These are phyloP conservation scores for Podabrus alpinus DNA, from an alignment of 2,888 invertebrate species.

Conservation along the genomic window DNA sequence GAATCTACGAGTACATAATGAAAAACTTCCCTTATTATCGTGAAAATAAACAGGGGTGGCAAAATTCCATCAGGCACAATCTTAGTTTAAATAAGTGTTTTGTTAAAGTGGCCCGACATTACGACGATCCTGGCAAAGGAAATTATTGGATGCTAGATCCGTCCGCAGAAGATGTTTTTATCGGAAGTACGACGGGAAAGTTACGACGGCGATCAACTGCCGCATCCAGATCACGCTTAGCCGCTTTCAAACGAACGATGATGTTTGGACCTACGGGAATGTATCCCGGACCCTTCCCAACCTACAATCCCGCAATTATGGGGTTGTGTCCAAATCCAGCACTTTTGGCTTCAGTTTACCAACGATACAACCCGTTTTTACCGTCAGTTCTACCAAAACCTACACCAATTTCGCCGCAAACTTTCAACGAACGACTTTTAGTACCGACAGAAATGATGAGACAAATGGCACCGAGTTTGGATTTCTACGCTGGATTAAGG, in stretches of 20 bases:
- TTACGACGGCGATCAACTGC: constrained; percentile 88
- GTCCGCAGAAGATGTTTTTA: constrained; percentile 96
- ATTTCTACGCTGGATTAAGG: constrained; percentile 58
- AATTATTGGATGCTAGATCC: constrained; percentile 99
- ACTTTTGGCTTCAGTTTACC: constrained; percentile 67
- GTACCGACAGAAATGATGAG: constrained; percentile 52
- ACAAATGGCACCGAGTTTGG: constrained; percentile 58
- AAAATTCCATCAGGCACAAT: constrained; percentile 98
- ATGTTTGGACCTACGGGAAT: constrained; percentile 64
- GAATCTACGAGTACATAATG: constrained; percentile 99
- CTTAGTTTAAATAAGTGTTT: constrained; percentile 97
- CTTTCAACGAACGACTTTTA: constrained; percentile 53
- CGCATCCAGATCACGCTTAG: constrained; percentile 84
- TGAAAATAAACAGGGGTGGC: constrained; percentile 99
- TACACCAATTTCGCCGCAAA: constrained; percentile 58
- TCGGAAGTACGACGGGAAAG: constrained; percentile 97
- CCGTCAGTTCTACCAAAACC: constrained; percentile 57
- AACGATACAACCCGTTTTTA: constrained; percentile 65
- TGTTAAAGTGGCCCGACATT: constrained; percentile 94
- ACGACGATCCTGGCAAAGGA: constrained; percentile 99
- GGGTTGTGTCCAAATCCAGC: constrained; percentile 63
- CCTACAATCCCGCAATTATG: constrained; percentile 57
- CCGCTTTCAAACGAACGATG: constrained; percentile 84
- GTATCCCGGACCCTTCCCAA: constrained; percentile 58
- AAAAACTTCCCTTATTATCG: constrained; percentile 97